Evolutionary conservation across 2,888 invertebrate species (phyloP).

Genomic region (Taenaris catops): DNA sequence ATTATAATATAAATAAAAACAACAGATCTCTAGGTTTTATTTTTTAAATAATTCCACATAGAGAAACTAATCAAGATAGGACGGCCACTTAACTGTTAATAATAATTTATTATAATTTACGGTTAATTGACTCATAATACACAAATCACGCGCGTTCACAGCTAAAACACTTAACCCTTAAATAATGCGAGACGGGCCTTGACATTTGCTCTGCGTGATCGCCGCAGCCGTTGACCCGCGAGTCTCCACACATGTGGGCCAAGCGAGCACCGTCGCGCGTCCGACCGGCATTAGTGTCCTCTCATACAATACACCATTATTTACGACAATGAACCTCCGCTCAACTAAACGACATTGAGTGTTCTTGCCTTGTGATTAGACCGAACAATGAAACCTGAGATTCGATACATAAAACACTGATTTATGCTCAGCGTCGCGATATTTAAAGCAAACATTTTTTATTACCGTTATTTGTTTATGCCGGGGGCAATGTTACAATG

Average conservation of each 20-base stretch:
- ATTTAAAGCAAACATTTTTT: constrained; percentile 19
- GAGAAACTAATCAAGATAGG: too few species aligned
- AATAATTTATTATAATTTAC: too few species aligned
- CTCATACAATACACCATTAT: constrained; percentile 65
- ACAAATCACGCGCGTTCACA: constrained; percentile 7
- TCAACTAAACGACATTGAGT: constrained; percentile 58
- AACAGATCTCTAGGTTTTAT: too few species aligned
- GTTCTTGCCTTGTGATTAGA: constrained; percentile 45
- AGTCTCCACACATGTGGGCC: constrained; percentile 47
- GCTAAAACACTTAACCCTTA: constrained; percentile 14
- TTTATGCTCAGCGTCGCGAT: constrained; percentile 18
- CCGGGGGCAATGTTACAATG: constrained; percentile 12
- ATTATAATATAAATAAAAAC: too few species aligned
- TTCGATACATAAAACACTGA: constrained; percentile 32
- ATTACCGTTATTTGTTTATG: constrained; percentile 13
- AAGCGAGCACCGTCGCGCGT: constrained; percentile 33
- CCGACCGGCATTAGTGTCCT: constrained; percentile 42
- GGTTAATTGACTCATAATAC: constrained; percentile 8
- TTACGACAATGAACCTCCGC: constrained; percentile 56
- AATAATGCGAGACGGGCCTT: constrained; percentile 42
- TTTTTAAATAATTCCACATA: too few species aligned
- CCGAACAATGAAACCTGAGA: constrained; percentile 45
- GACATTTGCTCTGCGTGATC: constrained; percentile 57
- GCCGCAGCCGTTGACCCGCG: constrained; percentile 51
- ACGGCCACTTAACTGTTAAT: too few species aligned